Conservation (phyloP, 2,888 invertebrate species). For the Leptopilina myrica region DNA sequence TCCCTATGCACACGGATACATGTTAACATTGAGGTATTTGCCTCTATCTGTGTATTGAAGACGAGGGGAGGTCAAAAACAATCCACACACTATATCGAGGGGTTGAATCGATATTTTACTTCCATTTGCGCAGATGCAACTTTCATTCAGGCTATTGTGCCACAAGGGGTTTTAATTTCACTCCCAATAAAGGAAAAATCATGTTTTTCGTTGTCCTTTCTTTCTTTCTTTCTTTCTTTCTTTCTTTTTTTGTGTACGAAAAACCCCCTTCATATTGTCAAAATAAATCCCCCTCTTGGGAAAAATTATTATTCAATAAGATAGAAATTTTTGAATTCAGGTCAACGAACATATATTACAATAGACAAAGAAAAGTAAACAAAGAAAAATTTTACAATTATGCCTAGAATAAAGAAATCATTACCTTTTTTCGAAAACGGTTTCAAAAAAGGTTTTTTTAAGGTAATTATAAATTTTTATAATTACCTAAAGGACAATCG, state of each 20-base stretch:
- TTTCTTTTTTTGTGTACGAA: no score
- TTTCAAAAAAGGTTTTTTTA: background rate
- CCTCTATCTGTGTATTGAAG: slow-evolving; percentile 41
- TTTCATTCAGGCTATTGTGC: slow-evolving; percentile 33
- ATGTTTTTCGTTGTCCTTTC: background rate
- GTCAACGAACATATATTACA: no score
- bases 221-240: background rate
- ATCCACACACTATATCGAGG: slow-evolving; percentile 59
- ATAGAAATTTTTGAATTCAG: no score
- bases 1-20: slow-evolving; percentile 9
- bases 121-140: slow-evolving; percentile 59
- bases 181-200: slow-evolving; percentile 1
- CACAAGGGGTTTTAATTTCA: slow-evolving; percentile 41
- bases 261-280: no score
- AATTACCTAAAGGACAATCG: slow-evolving; percentile 91
- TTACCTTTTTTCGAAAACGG: no score
- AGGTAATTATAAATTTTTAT: no score
- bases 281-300: no score
- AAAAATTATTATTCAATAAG: no score
- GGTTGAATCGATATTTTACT: slow-evolving; percentile 58
- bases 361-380: no score
- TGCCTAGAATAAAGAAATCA: no score
- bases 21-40: slow-evolving; percentile 30
- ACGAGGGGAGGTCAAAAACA: slow-evolving; percentile 54
- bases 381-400: no score